Base-by-base conservation (phyloP, 2,113 vertebrate species). In the Apistogramma diplotaenia region DNA sequence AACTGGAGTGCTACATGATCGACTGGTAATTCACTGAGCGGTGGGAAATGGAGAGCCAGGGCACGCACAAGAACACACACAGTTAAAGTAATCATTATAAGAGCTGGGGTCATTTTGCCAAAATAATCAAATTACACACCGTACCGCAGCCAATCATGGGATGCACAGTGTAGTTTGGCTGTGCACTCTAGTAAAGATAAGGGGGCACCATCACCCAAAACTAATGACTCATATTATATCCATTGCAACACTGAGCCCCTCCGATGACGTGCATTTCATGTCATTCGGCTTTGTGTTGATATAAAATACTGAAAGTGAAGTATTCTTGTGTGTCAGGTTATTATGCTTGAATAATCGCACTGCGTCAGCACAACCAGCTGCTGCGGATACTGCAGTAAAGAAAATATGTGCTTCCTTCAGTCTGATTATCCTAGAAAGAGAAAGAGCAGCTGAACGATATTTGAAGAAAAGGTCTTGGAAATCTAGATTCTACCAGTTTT, bases 71-170 rank as follows among this genome's bases (percentile, higher is more conserved):
- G 43, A 71, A 31, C 74, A 55, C 80, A 40, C 78, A 75, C 83
- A 23, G 29, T 73, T 37, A 13, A 8, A 33, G 71, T 81, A 77
- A 87, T 89, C 37, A 46, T 57, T 46, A n/a, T 13, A 40, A 80
- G 74, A 75, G 77, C 55, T 16, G 7, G 19, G 35, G 4, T 18
- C 10, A 2, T 33, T 18, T 1, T 2, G 87, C 92, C 88, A 93
- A 85, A 78, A 62, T 29, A 85, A 84, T 76, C 89, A 62, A 83
- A 85, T 89, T 83, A 79, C 27, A 65, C 76, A 13, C 76, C n/a
- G n/a, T 23, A 31, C 51, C 5, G 4, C 25, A 73, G 65, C 57
- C 85, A 78, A 21, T 59, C 19, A 33, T 29, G 16, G 76, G 73
- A 54, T 23, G 6, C 59, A 59, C 31, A 46, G 15, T 35, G 51